Percentiles rank a stretch among this genome's conserved stretches.
These are phyloP conservation scores for Trochalopteron elliotii DNA, from an alignment of 2,113 vertebrate genomes.

Conservation along the genomic window DNA sequence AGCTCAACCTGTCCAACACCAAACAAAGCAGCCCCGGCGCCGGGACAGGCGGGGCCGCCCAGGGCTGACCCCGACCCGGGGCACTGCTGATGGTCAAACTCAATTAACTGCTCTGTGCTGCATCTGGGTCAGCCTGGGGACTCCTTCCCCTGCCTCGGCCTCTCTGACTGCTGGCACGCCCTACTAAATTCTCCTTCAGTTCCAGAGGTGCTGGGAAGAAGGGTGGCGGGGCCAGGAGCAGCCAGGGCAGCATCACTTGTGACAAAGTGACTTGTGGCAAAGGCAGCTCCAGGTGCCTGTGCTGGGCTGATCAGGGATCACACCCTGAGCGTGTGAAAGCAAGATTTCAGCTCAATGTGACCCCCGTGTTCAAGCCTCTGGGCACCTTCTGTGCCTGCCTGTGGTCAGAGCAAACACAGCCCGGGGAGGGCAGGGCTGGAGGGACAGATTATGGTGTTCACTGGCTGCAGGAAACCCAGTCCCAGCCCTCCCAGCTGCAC, in stretches of 20 bases:
- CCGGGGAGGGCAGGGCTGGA: accelerated
- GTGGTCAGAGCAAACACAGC: accelerated
- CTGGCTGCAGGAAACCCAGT: not conserved
- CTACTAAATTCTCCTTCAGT: not conserved
- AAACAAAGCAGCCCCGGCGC: accelerated
- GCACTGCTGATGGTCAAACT: not conserved
- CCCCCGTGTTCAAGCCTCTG: accelerated
- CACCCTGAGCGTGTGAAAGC: accelerated
- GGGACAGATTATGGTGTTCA: not conserved
- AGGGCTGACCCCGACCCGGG: not conserved
- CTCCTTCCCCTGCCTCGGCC: not conserved
- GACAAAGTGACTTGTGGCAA: accelerated
- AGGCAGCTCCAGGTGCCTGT: not conserved
- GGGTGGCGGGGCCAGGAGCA: not conserved
- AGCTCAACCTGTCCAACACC: not conserved
- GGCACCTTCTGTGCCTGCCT: not conserved
- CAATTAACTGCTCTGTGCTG: not conserved
- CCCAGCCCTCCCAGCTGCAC: not conserved
- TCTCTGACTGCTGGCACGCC: accelerated
- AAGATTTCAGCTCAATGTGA: accelerated
- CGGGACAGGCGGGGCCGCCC: accelerated
- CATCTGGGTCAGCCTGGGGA: not conserved
- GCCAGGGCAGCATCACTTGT: accelerated
- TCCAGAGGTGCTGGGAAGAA: not conserved
- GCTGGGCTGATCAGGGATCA: not conserved